Conservation (phyloP, 2,113 vertebrate species). For the Dissostichus mawsoni region DNA sequence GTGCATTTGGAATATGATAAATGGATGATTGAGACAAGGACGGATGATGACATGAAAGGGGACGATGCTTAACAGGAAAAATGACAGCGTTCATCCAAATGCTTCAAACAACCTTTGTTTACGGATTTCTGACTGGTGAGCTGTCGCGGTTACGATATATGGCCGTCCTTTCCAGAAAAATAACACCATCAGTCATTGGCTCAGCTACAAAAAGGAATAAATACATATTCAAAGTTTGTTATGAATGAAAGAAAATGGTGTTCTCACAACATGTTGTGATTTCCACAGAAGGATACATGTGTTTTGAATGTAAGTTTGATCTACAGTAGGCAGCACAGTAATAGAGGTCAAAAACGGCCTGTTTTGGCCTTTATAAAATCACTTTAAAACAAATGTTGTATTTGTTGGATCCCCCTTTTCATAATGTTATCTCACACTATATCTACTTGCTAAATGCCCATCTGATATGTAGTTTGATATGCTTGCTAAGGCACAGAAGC, state of each 20-base stretch:
- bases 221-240: not conserved
- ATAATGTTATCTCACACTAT: no score
- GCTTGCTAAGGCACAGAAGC: not conserved
- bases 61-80: not conserved
- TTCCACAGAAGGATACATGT: not conserved
- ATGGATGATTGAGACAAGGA: slow-evolving; percentile 30
- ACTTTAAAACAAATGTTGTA: no score
- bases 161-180: not conserved
- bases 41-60: slow-evolving; percentile 23
- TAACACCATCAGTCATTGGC: not conserved
- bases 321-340: not conserved
- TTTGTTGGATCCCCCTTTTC: not conserved
- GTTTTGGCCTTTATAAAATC: no score
- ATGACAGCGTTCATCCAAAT: not conserved
- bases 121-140: slow-evolving; percentile 12
- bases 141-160: slow-evolving; percentile 5
- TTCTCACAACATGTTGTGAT: not conserved
- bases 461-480: not conserved
- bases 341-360: not conserved
- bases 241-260: not conserved
- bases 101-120: slow-evolving; percentile 25
- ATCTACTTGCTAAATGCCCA: not conserved
- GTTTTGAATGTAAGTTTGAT: not conserved
- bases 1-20: slow-evolving; percentile 33
- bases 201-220: not conserved